phyloP scores from a whole-genome alignment of 1,140 invertebrate genomes.

The Heliconius nattereri region DNA sequence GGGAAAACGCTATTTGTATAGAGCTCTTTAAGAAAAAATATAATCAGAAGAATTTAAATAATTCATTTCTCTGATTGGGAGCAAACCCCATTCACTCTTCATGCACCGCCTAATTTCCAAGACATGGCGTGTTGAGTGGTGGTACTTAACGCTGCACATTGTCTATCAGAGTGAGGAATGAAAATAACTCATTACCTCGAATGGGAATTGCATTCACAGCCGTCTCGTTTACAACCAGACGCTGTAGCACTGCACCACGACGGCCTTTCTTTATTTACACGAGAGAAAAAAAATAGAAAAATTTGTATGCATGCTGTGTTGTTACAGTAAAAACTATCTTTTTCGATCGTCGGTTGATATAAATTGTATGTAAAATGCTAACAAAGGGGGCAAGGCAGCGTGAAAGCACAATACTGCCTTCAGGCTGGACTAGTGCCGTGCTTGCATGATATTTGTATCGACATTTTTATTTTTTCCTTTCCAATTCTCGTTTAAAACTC shows the following conservation, averaged over 20 bases:
- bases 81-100: no score
- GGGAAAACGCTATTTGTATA: no score
- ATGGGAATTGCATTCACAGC: neutral
- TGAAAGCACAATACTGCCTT: constrained; percentile 19
- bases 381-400: constrained; percentile 22
- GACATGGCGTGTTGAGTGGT: no score
- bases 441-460: neutral
- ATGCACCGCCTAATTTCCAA: no score
- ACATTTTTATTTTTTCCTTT: neutral
- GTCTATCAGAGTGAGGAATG: no score
- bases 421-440: constrained; percentile 14
- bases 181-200: no score
- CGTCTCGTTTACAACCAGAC: neutral
- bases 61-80: no score
- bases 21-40: no score
- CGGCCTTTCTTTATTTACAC: neutral
- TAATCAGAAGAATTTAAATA: no score
- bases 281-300: neutral
- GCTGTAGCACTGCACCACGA: no score
- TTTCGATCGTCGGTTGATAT: constrained; percentile 7
- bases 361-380: constrained; percentile 11
- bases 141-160: no score
- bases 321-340: constrained; percentile 2
- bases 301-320: neutral
- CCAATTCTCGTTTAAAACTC: neutral